phyloP scores from a whole-genome alignment of 1,140 invertebrate species.

The Aphelinus atriplicis region DNA sequence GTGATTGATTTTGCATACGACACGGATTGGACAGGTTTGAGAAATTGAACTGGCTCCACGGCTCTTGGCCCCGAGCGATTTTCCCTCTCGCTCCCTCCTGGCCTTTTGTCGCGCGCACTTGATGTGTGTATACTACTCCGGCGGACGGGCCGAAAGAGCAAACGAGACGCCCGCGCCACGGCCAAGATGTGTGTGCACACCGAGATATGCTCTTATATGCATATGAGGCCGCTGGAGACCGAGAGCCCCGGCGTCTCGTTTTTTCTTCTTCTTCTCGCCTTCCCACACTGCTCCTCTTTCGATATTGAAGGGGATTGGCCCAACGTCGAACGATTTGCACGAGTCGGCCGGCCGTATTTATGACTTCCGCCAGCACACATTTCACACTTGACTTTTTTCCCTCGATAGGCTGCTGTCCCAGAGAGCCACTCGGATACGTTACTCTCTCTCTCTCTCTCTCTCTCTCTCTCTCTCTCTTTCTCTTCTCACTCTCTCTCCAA shows the following conservation, averaged over 20 bases:
- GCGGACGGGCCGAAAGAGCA: conserved; percentile 1
- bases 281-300: background rate
- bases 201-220: background rate
- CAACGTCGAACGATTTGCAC: conserved; percentile 55
- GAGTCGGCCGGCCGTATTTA: conserved; percentile 55
- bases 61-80: conserved; percentile 47
- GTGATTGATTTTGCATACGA: conserved; percentile 69
- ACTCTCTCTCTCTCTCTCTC: too few species aligned
- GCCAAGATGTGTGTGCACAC: too few species aligned
- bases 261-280: background rate
- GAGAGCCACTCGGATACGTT: background rate
- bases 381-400: conserved; percentile 43
- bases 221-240: background rate
- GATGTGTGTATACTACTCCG: conserved; percentile 11
- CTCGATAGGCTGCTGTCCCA: background rate
- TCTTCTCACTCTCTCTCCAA: conserved; percentile 2
- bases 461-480: conserved; percentile 8
- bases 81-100: conserved; percentile 29
- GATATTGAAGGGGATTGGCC: conserved; percentile 48
- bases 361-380: conserved; percentile 52
- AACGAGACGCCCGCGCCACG: background rate
- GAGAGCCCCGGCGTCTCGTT: background rate
- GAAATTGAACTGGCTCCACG: conserved; percentile 64
- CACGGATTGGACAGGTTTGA: conserved; percentile 68
- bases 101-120: conserved; percentile 42